phyloP scores from a whole-genome alignment of 2,888 invertebrate genomes.

The Camptogramma bilineatum region DNA sequence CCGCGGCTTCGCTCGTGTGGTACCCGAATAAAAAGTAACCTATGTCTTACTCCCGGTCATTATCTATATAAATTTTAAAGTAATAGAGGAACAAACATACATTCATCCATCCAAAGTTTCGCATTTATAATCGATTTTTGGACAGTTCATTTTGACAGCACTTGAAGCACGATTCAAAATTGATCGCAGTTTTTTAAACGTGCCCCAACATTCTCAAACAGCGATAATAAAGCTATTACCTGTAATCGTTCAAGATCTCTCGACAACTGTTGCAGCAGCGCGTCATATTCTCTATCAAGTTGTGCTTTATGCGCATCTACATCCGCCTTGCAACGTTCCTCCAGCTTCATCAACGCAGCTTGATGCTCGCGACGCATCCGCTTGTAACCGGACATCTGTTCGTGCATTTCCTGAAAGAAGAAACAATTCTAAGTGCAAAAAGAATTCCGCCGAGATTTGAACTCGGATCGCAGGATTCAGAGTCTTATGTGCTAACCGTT shows the following conservation, averaged over 20 bases:
- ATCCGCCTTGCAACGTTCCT: slow-evolving; percentile 97
- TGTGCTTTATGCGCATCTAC: slow-evolving; percentile 98
- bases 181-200: background rate
- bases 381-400: slow-evolving; percentile 99
- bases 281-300: slow-evolving; percentile 98
- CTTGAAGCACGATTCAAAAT: background rate
- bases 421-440: slow-evolving; percentile 21
- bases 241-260: slow-evolving; percentile 96
- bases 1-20: too few relatives aligned
- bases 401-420: slow-evolving; percentile 95
- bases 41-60: too few relatives aligned
- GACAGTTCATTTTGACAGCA: too few relatives aligned
- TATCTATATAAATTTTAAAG: too few relatives aligned
- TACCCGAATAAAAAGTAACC: too few relatives aligned
- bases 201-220: background rate
- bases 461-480: slow-evolving; percentile 93
- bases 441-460: slow-evolving; percentile 91
- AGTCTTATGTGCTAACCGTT: slow-evolving; percentile 93
- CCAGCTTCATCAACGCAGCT: slow-evolving; percentile 96
- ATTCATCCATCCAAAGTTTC: too few relatives aligned
- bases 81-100: too few relatives aligned
- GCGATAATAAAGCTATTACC: slow-evolving; percentile 71
- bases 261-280: slow-evolving; percentile 94
- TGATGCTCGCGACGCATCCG: slow-evolving; percentile 99
- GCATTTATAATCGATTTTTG: too few relatives aligned